Evolutionary conservation across 2,113 vertebrate genomes (phyloP), one percentile per base, ranked within the genome.

Genomic region (Hucho hucho): DNA sequence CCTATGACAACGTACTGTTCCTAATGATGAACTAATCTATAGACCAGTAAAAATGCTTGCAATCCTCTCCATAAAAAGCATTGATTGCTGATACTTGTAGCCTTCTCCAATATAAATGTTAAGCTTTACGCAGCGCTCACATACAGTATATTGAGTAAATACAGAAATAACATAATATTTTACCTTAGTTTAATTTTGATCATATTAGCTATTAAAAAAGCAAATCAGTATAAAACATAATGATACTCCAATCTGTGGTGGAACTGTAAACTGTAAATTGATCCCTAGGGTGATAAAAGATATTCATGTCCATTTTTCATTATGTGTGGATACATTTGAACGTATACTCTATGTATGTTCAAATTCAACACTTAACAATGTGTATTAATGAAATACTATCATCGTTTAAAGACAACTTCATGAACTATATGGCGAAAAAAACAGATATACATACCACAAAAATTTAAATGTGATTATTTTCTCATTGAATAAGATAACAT

Each of bases 271-370:
- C 79, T 76, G 68, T 58, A 77, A 78, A 79, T 75, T 79, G 76
- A 81, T 71, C 74, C 72, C 14, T 56, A 43, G 47, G 75, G 65
- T 46, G 71, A 79, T 79, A 79, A 65, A 18, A 32, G 28, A 28
- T 56, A 68, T 46, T 59, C 26, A 64, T 61, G 24, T 73, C 29
- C 32, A 82, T 56, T 79, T 43, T 43, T 9, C 9, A 43, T 43
- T 43, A 43, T 37, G 37, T 24, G 13, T 77, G 69, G 47, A 78
- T 76, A 73, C 75, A 76, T 64, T 63, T 83, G 78, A 84, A 86
- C 84, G 91, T 91, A 91, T 90, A 91, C 87, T 89, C 82, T 79
- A 82, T 82, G 76, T 18, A 69, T 53, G 73, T 70, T 74, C 81
- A 85, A 73, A 81, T 29, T 70, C 64, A 53, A 70, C 79, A 24